A percentile compares a stretch with the other conserved stretches of the same genome.
phyloP scores from a whole-genome alignment of 2,797 vertebrate species.

The Microchirus variegatus region DNA sequence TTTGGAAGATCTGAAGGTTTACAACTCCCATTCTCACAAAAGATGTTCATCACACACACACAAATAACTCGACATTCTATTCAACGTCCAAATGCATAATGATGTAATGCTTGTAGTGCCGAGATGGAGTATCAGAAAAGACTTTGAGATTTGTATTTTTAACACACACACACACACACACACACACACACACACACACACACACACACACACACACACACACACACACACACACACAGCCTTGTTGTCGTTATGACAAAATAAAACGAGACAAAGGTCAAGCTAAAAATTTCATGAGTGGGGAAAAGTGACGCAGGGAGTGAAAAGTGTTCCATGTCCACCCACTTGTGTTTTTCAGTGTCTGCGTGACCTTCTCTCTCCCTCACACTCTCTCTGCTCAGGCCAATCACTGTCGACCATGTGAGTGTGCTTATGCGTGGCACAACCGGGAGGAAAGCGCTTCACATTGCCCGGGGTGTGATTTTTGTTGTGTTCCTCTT shows the following conservation, averaged over 20 bases:
- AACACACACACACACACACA: too few relatives aligned
- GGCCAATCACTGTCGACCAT: conserved; percentile 7
- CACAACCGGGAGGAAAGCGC: conserved; percentile 13
- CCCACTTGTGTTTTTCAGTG: conserved; percentile 15
- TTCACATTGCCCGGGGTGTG: conserved; percentile 9
- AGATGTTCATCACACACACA: too few relatives aligned
- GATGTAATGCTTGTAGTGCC: too few relatives aligned
- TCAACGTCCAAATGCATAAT: too few relatives aligned
- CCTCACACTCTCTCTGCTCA: conserved; percentile 9
- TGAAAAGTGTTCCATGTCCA: conserved; percentile 11
- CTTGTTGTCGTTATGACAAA: conserved; percentile 16
- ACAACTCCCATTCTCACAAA: too few relatives aligned
- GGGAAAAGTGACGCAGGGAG: conserved; percentile 1
- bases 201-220: too few relatives aligned
- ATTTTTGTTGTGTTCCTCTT: conserved; percentile 10
- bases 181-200: too few relatives aligned
- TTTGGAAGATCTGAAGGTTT: too few relatives aligned
- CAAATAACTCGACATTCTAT: too few relatives aligned
- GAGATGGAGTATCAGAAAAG: too few relatives aligned
- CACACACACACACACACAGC: not conserved
- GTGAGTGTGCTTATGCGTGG: not conserved
- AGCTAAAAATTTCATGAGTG: conserved; percentile 3
- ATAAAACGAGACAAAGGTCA: conserved; percentile 14
- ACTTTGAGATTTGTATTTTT: too few relatives aligned
- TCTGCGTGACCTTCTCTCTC: conserved; percentile 34